Percentiles rank a stretch among this genome's conserved stretches.
These are phyloP conservation scores for Malacoraja senta DNA, from an alignment of 2,797 vertebrate genomes.

Conservation along the genomic window DNA sequence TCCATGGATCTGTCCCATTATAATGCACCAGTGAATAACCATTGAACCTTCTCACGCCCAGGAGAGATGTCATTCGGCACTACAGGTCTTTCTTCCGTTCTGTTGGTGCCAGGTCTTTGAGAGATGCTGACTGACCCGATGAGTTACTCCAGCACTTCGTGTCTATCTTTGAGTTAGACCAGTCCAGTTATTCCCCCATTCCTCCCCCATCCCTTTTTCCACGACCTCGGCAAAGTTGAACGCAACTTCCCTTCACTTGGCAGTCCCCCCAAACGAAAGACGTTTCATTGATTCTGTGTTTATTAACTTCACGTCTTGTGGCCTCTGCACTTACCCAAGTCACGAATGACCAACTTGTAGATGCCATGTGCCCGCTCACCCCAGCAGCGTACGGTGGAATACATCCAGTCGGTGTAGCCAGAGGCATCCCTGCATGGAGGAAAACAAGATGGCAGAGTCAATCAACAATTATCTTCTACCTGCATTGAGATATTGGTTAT, in stretches of 20 bases:
- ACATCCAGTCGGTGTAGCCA: slow-evolving; percentile 88
- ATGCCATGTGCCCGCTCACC: slow-evolving; percentile 76
- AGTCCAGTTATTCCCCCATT: neutral
- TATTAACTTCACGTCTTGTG: neutral
- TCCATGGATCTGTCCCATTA: neutral
- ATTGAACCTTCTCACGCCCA: too few relatives aligned
- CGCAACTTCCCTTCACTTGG: neutral
- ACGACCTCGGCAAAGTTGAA: neutral
- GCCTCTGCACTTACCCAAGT: slow-evolving; percentile 61
- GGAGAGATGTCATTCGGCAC: too few relatives aligned
- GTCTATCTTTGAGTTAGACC: neutral
- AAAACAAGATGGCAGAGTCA: neutral
- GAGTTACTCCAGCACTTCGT: too few relatives aligned
- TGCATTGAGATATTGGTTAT: neutral
- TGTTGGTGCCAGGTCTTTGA: neutral
- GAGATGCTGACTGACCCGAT: too few relatives aligned
- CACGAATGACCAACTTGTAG: slow-evolving; percentile 72
- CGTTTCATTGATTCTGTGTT: neutral
- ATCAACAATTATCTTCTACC: neutral
- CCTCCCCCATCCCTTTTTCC: neutral
- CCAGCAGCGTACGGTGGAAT: slow-evolving; percentile 94
- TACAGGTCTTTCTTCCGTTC: neutral
- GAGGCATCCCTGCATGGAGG: slow-evolving; percentile 62
- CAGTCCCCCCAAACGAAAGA: neutral
- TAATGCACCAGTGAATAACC: too few relatives aligned